phyloP scores from a whole-genome alignment of 1,140 invertebrate species.

The Adelges cooleyi region DNA sequence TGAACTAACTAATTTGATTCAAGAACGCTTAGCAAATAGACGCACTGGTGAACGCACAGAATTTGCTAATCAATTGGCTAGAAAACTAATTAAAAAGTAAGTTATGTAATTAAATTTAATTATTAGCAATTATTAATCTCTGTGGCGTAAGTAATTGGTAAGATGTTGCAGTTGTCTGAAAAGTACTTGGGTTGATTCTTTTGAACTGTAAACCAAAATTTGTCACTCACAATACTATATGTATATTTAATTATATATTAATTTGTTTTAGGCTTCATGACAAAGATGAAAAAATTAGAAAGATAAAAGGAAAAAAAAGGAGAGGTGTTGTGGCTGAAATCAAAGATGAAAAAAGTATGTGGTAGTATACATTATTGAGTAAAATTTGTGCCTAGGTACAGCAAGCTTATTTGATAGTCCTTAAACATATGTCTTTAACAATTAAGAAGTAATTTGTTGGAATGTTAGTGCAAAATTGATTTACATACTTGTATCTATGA shows the following conservation, averaged over 20 bases:
- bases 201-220: no score
- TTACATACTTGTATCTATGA: not conserved
- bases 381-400: no score
- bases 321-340: not conserved
- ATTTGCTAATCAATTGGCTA: slow-evolving; percentile 26
- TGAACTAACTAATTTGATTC: slow-evolving; percentile 22
- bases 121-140: no score
- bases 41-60: slow-evolving; percentile 20
- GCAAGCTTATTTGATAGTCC: not conserved
- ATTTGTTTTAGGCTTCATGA: slow-evolving; percentile 6
- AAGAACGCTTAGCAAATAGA: slow-evolving; percentile 18
- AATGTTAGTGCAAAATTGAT: not conserved
- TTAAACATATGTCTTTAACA: not conserved
- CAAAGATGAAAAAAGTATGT: not conserved
- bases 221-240: no score
- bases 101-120: not conserved
- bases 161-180: no score
- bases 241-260: no score
- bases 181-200: no score
- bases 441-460: not conserved
- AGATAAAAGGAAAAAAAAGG: slow-evolving; percentile 18
- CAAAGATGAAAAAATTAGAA: slow-evolving; percentile 15
- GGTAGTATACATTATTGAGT: not conserved
- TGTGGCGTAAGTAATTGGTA: no score
- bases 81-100: slow-evolving; percentile 26